Evolutionary conservation across 2,888 invertebrate genomes (phyloP), one percentile per base, ranked within the genome.

Genomic region (Plusia festucae): DNA sequence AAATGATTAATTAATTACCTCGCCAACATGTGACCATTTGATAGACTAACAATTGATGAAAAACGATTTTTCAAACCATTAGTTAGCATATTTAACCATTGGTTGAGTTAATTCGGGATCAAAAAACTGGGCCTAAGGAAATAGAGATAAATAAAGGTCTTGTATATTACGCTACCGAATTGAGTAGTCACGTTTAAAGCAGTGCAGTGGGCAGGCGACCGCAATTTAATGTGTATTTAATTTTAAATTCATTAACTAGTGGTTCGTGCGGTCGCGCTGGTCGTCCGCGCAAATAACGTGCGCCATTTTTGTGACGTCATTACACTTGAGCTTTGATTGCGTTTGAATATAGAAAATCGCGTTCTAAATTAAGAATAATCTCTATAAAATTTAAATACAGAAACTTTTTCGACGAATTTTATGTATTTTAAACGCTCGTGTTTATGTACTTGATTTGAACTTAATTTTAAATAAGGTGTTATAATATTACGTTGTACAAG

Each of bases 241-340:
- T 85, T 88, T 85, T 83, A 81, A 81, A 85, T 84, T 88, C 82
- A 89, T 87, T 88, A 81, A 77, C 73, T 71, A 56, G 83, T 70
- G 82, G 83, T 74, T 18, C 22, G 2, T 72, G 81, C 68, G 78
- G 78, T 69, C 61, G 65, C 63, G 65, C 64, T 53, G 49, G 57
- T 68, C 73, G 66, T 53, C 62, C 62, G 55, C 68, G 60, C 51
- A 49, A 61, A 60, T 66, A 56, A 22, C 34, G 53, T 2, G 3
- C 64, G 62, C 62, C 56, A 70, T 69, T 70, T 70, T 68, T 73
- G 64, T 68, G 68, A 68, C 60, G 68, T 73, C 68, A 73, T 64
- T 61, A 56, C 52, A 53, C 40, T 30, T n/a, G 20, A 52, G 22
- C 18, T 24, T 52, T 18, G 11, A 53, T 62, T 56, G 30, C 22